Percentiles rank a stretch among this genome's conserved stretches.
Conservation (phyloP, 2,888 invertebrate species). For the Trichopoda pennipes region DNA sequence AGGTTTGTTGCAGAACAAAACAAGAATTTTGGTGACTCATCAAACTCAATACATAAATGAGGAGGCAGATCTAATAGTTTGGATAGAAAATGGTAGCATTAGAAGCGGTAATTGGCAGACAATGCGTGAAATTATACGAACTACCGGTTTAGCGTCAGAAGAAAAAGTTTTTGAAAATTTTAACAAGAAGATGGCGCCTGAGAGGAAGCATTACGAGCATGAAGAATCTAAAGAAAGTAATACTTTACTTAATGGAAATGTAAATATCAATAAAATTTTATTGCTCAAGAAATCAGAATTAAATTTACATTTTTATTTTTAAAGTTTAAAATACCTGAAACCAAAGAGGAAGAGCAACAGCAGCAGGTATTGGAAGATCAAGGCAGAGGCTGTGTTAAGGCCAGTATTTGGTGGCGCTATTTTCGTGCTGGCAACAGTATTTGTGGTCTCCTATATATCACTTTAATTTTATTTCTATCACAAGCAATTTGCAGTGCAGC, state of each 20-base stretch:
- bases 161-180: neutral
- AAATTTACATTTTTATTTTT: too few relatives aligned
- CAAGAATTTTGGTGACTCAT: conserved; percentile 89
- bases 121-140: conserved; percentile 72
- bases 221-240: too few relatives aligned
- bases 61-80: conserved; percentile 84
- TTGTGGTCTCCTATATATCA: conserved; percentile 80
- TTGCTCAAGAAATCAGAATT: too few relatives aligned
- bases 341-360: conserved; percentile 65
- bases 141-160: conserved; percentile 71
- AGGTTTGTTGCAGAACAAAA: conserved; percentile 83
- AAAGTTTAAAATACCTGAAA: too few relatives aligned
- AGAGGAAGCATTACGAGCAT: neutral
- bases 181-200: neutral
- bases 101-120: conserved; percentile 82
- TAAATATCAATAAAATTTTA: neutral
- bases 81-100: conserved; percentile 83
- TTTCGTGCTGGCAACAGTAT: conserved; percentile 82
- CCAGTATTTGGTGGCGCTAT: conserved; percentile 80
- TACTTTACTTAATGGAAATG: neutral
- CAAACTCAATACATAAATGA: conserved; percentile 87
- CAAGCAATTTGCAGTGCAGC: conserved; percentile 83
- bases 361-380: conserved; percentile 80
- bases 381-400: conserved; percentile 79
- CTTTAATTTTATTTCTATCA: conserved; percentile 82